Evolutionary conservation across 2,113 vertebrate species (phyloP).

Genomic region (Sorex fumeus): DNA sequence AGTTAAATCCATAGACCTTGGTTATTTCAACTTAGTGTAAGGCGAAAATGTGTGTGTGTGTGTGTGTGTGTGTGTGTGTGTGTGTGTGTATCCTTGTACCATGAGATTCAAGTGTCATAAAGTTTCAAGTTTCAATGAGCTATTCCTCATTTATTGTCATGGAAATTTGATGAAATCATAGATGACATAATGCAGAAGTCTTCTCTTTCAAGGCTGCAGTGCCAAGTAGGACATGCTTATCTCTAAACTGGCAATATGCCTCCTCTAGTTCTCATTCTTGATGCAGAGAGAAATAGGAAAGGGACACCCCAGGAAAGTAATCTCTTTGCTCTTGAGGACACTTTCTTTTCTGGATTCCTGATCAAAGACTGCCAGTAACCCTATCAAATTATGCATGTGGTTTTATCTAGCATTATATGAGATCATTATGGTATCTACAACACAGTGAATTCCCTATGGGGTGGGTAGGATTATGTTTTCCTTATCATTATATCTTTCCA

Average conservation of each 20-base stretch:
- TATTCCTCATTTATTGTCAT: not conserved
- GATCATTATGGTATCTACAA: not conserved
- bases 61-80: too few species aligned
- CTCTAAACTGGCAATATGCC: not conserved
- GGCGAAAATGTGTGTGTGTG: not conserved
- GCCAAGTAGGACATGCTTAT: not conserved
- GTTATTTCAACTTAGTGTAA: not conserved
- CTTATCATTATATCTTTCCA: not conserved
- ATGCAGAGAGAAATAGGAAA: not conserved
- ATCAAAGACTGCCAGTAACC: not conserved
- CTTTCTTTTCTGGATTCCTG: not conserved
- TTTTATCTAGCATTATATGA: not conserved
- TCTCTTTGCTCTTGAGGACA: not conserved
- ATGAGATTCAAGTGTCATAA: not conserved
- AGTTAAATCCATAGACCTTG: conserved; percentile 5
- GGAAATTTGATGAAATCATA: not conserved
- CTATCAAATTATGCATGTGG: not conserved
- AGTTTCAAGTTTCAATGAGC: not conserved
- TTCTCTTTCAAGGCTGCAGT: not conserved
- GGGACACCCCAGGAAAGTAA: not conserved
- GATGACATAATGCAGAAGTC: not conserved
- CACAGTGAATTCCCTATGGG: not conserved
- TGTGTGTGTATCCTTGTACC: not conserved
- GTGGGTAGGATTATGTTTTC: not conserved
- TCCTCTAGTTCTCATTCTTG: not conserved